Evolutionary conservation across 2,888 invertebrate genomes (phyloP).

Genomic region (Drosophila formosana): DNA sequence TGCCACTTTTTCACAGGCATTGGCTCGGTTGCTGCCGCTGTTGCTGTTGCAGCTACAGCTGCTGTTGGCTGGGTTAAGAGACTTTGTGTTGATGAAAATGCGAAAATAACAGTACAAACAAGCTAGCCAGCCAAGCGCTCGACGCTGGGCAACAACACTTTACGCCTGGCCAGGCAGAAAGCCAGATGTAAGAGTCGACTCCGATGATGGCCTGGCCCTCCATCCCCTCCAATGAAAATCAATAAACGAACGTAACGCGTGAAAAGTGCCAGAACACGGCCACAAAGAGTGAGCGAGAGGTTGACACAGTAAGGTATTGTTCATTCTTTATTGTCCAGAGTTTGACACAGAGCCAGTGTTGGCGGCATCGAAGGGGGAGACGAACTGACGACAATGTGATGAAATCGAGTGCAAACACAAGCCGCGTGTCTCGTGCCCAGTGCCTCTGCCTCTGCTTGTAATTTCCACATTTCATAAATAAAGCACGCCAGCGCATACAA

Average conservation of each 20-base stretch:
- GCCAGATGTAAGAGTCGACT: slow-evolving; percentile 38
- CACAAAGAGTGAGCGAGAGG: slow-evolving; percentile 2
- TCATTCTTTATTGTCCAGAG: slow-evolving; percentile 6
- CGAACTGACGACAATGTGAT: slow-evolving; percentile 47
- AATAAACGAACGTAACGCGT: slow-evolving; percentile 65
- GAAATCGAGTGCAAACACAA: slow-evolving; percentile 42
- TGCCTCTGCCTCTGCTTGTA: slow-evolving; percentile 51
- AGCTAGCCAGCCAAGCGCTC: slow-evolving; percentile 20
- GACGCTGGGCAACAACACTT: slow-evolving; percentile 31
- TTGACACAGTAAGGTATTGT: slow-evolving; percentile 14
- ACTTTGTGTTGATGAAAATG: slow-evolving; percentile 73
- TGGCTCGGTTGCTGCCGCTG: slow-evolving; percentile 9
- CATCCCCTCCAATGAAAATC: slow-evolving; percentile 58
- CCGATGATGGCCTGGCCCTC: slow-evolving; percentile 5
- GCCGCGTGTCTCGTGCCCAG: slow-evolving; percentile 13
- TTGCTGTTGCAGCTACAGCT: slow-evolving; percentile 27
- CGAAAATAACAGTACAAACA: slow-evolving; percentile 62
- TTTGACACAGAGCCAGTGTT: slow-evolving; percentile 34
- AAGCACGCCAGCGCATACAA: slow-evolving; percentile 66
- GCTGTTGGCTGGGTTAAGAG: slow-evolving; percentile 46
- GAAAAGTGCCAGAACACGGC: slow-evolving; percentile 49
- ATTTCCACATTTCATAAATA: slow-evolving; percentile 80
- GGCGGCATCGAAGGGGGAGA: slow-evolving; percentile 10
- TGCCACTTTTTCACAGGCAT: slow-evolving; percentile 42
- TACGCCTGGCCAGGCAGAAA: slow-evolving; percentile 38